phyloP scores from a whole-genome alignment of 2,797 vertebrate species.

The Limnodromus scolopaceus region DNA sequence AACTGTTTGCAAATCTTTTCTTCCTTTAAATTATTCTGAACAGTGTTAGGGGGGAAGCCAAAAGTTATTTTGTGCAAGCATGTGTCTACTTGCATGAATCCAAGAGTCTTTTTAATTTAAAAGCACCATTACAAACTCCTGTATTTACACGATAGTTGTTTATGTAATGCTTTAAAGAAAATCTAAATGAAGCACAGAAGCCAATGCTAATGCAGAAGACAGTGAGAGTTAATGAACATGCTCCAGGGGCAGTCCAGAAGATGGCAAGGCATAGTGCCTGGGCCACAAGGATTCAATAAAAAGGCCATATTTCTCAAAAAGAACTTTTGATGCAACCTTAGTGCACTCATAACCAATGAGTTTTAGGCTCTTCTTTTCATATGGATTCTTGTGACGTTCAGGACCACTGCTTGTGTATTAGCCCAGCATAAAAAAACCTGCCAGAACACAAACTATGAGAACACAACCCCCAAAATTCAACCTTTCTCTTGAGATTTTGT shows the following conservation, averaged over 20 bases:
- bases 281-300: background rate
- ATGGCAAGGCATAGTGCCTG: background rate
- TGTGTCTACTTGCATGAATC: slow-evolving; percentile 53
- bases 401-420: background rate
- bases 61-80: slow-evolving; percentile 67
- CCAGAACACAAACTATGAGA: background rate
- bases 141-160: slow-evolving; percentile 65
- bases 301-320: background rate
- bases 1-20: slow-evolving; percentile 70
- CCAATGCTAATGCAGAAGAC: slow-evolving; percentile 55
- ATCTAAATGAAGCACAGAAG: slow-evolving; percentile 38
- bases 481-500: background rate
- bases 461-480: background rate
- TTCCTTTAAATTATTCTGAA: slow-evolving; percentile 65
- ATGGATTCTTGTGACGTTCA: background rate
- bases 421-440: background rate
- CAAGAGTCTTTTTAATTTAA: slow-evolving; percentile 62
- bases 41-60: slow-evolving; percentile 55
- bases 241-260: slow-evolving; percentile 13
- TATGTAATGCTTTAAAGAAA: slow-evolving; percentile 63
- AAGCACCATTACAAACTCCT: slow-evolving; percentile 56
- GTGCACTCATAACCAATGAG: background rate
- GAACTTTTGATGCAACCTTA: background rate
- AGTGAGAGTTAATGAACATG: slow-evolving; percentile 23
- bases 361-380: background rate